A percentile compares a stretch with the other conserved stretches of the same genome.
phyloP scores from a whole-genome alignment of 2,113 vertebrate genomes.

The Silurus meridionalis region DNA sequence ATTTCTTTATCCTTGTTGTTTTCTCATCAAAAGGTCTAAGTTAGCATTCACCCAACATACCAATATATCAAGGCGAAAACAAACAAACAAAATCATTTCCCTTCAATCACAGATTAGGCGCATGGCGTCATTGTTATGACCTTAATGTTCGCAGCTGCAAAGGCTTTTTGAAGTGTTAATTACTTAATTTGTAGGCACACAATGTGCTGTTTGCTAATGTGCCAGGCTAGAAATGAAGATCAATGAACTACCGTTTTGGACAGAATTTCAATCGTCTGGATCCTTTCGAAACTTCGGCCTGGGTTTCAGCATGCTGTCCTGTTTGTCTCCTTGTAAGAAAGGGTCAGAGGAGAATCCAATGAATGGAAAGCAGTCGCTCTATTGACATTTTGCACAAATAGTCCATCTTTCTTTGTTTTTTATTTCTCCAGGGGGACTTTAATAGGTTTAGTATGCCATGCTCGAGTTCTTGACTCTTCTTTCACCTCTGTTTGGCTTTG shows the following conservation, averaged over 20 bases:
- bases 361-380: neutral
- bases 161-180: slow-evolving; percentile 72
- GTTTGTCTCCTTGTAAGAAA: slow-evolving; percentile 31
- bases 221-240: slow-evolving; percentile 67
- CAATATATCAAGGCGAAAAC: slow-evolving; percentile 2
- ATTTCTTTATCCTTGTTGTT: neutral
- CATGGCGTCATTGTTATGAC: slow-evolving; percentile 56
- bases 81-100: slow-evolving; percentile 40
- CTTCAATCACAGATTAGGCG: slow-evolving; percentile 32
- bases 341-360: slow-evolving; percentile 40
- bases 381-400: slow-evolving; percentile 19
- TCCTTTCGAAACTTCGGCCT: slow-evolving; percentile 62
- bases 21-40: neutral
- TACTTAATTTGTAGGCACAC: slow-evolving; percentile 72
- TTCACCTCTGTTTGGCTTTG: neutral
- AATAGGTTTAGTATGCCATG: slow-evolving; percentile 1
- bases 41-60: slow-evolving; percentile 20
- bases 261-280: slow-evolving; percentile 66
- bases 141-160: slow-evolving; percentile 60
- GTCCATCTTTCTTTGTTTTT: slow-evolving; percentile 5
- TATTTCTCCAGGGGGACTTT: neutral
- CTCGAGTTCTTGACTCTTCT: neutral
- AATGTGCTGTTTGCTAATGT: slow-evolving; percentile 71
- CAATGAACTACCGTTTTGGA: slow-evolving; percentile 66
- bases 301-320: slow-evolving; percentile 22